Conservation (phyloP, 2,113 vertebrate species). For the Himantopus leucocephalus region DNA sequence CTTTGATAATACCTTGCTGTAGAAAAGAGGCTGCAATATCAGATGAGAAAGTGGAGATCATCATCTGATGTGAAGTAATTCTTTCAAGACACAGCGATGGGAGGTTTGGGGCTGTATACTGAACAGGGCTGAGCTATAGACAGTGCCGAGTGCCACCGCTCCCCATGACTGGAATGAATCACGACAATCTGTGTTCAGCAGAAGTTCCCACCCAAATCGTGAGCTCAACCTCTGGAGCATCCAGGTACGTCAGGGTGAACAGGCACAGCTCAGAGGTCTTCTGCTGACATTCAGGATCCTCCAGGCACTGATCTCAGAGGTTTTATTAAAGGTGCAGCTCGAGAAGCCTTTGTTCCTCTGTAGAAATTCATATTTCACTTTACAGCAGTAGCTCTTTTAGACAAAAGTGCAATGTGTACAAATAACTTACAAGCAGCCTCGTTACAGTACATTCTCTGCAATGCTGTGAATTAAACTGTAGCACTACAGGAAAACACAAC, state of each 20-base stretch:
- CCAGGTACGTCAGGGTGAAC: rapidly evolving
- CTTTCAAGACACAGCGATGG: rapidly evolving
- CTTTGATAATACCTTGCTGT: neutral
- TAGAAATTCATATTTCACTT: neutral
- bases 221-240: neutral
- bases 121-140: neutral
- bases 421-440: neutral
- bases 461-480: neutral
- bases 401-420: neutral
- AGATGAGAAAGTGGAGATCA: neutral
- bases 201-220: neutral
- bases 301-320: neutral
- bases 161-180: rapidly evolving
- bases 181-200: neutral
- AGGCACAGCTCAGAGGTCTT: neutral
- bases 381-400: neutral
- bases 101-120: neutral
- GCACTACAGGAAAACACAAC: neutral
- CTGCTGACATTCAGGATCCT: neutral
- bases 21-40: neutral
- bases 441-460: neutral
- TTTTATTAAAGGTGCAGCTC: neutral
- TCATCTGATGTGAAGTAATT: neutral
- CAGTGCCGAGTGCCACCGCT: neutral
- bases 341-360: neutral